phyloP scores from a whole-genome alignment of 2,113 vertebrate species.

The Malurus alboscapulatus region DNA sequence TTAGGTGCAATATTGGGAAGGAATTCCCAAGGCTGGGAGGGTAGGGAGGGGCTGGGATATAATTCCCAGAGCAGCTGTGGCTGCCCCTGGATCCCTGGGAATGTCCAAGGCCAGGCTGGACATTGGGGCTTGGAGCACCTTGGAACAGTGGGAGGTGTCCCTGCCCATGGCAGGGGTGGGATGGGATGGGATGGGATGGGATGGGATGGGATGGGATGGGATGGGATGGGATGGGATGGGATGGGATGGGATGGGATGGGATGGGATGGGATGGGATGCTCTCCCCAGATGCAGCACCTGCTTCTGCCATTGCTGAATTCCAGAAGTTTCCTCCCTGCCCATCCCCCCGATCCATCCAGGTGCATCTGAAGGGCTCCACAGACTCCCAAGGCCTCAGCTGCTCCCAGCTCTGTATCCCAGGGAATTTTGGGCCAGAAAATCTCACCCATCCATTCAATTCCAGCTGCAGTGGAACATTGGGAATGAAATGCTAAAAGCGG shows the following conservation, averaged over 20 bases:
- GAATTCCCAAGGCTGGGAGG: no score
- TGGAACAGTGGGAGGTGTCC: neutral
- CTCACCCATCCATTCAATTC: fast-evolving
- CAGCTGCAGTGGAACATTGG: fast-evolving
- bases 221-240: no score
- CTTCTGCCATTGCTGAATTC: neutral
- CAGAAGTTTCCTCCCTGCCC: neutral
- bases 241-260: neutral
- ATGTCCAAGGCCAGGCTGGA: neutral
- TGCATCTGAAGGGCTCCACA: neutral
- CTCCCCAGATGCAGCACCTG: neutral
- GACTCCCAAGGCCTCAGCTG: fast-evolving
- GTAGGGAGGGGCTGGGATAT: neutral
- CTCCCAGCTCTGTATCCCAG: neutral
- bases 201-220: neutral
- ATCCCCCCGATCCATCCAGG: fast-evolving
- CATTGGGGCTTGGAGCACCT: fast-evolving
- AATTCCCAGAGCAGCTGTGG: neutral
- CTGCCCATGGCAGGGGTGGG: neutral
- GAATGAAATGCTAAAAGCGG: fast-evolving
- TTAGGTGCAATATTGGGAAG: no score
- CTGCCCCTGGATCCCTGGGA: neutral
- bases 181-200: no score
- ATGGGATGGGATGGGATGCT: neutral
- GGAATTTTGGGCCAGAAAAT: fast-evolving